Evolutionary conservation across 2,113 vertebrate species (phyloP).

Genomic region (Myotis yumanensis): DNA sequence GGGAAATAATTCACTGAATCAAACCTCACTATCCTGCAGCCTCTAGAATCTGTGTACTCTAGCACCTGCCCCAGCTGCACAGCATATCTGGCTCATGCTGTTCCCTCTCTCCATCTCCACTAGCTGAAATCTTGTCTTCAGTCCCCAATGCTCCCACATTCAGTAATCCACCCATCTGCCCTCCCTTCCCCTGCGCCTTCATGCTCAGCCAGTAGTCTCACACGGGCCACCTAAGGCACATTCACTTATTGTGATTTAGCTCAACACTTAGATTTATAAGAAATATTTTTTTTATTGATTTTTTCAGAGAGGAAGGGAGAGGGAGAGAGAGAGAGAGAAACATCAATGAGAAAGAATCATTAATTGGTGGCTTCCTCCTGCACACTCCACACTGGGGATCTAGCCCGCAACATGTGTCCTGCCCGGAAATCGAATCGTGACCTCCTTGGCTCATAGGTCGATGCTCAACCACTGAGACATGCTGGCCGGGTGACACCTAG

Average conservation of each 20-base stretch:
- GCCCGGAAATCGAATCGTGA: no score
- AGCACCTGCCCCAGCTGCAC: neutral
- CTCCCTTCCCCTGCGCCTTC: no score
- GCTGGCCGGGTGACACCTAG: neutral
- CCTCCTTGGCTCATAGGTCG: no score
- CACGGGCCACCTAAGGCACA: fast-evolving
- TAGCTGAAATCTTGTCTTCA: neutral
- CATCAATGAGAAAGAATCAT: no score
- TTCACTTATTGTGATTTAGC: neutral
- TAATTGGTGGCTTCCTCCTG: no score
- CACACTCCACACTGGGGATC: no score
- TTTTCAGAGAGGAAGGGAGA: no score
- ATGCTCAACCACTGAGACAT: no score
- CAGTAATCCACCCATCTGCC: neutral
- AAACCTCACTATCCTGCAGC: neutral
- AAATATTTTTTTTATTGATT: neutral
- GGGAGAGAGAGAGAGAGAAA: no score
- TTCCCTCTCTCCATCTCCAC: neutral
- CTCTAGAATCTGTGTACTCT: neutral
- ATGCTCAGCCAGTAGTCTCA: neutral
- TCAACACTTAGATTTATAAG: neutral
- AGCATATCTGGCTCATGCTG: neutral
- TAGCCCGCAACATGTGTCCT: no score
- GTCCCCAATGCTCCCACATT: neutral
- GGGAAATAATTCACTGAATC: neutral